phyloP scores from a whole-genome alignment of 2,888 invertebrate species.

The Pegoplata infirma region DNA sequence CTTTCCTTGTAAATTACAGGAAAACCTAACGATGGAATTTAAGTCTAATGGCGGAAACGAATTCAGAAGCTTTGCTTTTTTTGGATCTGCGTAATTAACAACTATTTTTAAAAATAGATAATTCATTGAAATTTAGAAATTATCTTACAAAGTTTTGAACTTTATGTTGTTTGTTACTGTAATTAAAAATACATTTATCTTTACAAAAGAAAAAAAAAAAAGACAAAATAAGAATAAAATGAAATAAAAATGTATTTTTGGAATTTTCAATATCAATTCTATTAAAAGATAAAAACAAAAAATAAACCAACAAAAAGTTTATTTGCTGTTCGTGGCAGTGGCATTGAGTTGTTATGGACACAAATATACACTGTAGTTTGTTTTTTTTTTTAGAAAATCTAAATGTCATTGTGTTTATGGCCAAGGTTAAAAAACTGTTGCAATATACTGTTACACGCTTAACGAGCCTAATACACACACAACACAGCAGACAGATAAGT shows the following conservation, averaged over 20 bases:
- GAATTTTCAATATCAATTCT: neutral
- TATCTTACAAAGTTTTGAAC: too few species aligned
- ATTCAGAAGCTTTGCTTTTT: too few species aligned
- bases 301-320: too few species aligned
- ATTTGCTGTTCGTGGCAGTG: slow-evolving; percentile 12
- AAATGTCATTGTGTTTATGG: slow-evolving; percentile 42
- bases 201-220: neutral
- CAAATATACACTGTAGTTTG: neutral
- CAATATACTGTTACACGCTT: slow-evolving; percentile 8
- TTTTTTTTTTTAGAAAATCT: neutral
- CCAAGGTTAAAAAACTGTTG: slow-evolving; percentile 55
- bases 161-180: neutral
- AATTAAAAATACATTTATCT: slow-evolving; percentile 34
- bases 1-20: too few species aligned
- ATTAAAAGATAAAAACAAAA: slow-evolving; percentile 9
- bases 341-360: neutral
- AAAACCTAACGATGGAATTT: too few species aligned
- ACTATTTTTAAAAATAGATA: too few species aligned
- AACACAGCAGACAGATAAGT: neutral
- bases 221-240: neutral
- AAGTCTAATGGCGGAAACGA: too few species aligned
- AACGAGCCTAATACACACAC: slow-evolving; percentile 10
- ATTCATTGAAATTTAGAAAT: too few species aligned
- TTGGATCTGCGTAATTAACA: too few species aligned
- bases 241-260: slow-evolving; percentile 17